Percentiles rank a stretch among this genome's conserved stretches.
Evolutionary conservation across 1,140 invertebrate genomes (phyloP).

Genomic region (Brachionus rubens): DNA sequence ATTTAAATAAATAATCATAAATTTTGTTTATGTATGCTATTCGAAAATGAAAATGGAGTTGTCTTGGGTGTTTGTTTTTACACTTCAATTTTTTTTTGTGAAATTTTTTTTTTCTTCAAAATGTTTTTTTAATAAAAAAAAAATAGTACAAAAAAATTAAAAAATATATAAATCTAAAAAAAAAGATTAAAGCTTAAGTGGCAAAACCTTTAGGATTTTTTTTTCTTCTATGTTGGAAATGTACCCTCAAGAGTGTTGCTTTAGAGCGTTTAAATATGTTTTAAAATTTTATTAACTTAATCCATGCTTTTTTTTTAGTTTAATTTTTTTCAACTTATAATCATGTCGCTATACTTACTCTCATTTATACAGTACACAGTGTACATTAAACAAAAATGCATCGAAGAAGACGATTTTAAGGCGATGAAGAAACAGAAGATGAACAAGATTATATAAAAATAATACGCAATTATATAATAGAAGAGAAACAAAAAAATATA

Average conservation of each 20-base stretch:
- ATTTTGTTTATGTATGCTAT: no score
- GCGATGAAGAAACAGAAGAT: not conserved
- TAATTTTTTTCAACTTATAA: not conserved
- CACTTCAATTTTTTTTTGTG: not conserved
- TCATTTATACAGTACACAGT: no score
- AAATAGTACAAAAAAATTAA: constrained; percentile 25
- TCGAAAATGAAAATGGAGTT: no score
- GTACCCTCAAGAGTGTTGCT: not conserved
- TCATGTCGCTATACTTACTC: no score
- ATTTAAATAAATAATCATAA: no score
- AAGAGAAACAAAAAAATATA: no score
- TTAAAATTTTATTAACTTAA: constrained; percentile 21
- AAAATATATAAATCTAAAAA: constrained; percentile 40
- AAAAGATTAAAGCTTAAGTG: not conserved
- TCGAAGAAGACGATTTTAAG: no score
- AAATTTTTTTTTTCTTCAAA: not conserved
- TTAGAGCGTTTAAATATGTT: no score
- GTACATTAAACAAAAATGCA: no score
- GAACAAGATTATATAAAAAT: constrained; percentile 36
- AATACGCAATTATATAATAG: constrained; percentile 26
- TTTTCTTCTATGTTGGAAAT: no score
- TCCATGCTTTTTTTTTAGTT: constrained; percentile 22
- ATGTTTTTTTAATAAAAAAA: constrained; percentile 10
- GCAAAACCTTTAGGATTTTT: no score
- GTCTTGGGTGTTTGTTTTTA: no score